Percentiles rank a stretch among this genome's conserved stretches.
Evolutionary conservation across 2,113 vertebrate genomes (phyloP).

Genomic region (Mesoclemmys tuberculata): DNA sequence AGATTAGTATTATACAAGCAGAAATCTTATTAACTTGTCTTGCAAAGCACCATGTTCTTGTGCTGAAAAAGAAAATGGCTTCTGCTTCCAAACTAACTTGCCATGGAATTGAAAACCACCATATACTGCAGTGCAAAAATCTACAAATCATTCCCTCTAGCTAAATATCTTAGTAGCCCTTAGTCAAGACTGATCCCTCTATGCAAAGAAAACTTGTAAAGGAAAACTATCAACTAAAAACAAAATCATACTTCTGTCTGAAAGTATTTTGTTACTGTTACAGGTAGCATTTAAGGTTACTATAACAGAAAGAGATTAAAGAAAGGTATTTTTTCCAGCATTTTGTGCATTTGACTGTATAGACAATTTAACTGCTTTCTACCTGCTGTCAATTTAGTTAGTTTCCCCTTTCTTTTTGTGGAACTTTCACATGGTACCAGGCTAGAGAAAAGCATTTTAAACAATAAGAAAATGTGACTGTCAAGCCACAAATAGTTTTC

Average conservation of each 20-base stretch:
- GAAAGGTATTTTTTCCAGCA: background rate
- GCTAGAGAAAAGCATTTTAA: background rate
- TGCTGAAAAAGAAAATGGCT: background rate
- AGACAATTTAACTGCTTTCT: background rate
- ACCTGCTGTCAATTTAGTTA: background rate
- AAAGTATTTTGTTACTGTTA: background rate
- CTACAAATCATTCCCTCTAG: background rate
- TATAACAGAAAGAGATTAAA: background rate
- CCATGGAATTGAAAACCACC: background rate
- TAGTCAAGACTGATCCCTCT: background rate
- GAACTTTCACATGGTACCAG: background rate
- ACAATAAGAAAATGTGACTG: background rate
- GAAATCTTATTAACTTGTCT: background rate
- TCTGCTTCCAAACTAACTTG: background rate
- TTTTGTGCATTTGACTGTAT: background rate
- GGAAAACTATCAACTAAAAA: background rate
- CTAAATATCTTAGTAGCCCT: background rate
- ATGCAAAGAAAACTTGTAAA: background rate
- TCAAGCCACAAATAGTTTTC: background rate
- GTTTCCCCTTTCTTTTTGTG: background rate
- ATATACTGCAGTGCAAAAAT: background rate
- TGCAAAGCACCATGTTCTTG: background rate
- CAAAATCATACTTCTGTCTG: background rate
- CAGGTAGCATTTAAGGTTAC: background rate
- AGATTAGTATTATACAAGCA: background rate